Evolutionary conservation across 2,888 invertebrate species (phyloP).

Genomic region (Synergus itoensis): DNA sequence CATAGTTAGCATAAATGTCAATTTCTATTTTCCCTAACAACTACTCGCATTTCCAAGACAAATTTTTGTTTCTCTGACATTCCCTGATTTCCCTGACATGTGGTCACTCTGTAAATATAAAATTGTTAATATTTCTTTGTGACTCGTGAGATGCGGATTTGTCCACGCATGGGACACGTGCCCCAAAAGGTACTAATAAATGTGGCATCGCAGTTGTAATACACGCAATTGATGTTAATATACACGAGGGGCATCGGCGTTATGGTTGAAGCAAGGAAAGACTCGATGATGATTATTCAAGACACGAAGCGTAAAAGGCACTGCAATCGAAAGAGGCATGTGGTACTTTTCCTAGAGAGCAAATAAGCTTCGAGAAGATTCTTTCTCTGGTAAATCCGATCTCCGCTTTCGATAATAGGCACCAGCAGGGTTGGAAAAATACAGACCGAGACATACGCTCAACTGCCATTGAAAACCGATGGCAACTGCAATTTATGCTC

Average conservation of each 20-base stretch:
- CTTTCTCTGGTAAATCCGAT: constrained; percentile 25
- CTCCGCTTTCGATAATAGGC: constrained; percentile 35
- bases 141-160: neutral
- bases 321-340: constrained; percentile 19
- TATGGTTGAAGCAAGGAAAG: neutral
- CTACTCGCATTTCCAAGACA: too few relatives aligned
- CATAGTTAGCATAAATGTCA: too few relatives aligned
- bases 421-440: constrained; percentile 19
- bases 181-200: constrained; percentile 18
- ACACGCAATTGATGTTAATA: constrained; percentile 30
- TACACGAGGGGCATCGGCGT: constrained; percentile 3
- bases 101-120: too few relatives aligned
- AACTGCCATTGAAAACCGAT: constrained; percentile 36
- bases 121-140: neutral
- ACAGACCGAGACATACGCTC: constrained; percentile 40
- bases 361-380: neutral
- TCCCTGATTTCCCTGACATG: too few relatives aligned
- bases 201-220: neutral
- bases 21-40: too few relatives aligned
- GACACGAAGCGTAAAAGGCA: constrained; percentile 8
- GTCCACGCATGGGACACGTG: constrained; percentile 9
- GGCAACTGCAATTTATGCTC: constrained; percentile 40
- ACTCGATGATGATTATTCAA: constrained; percentile 24
- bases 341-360: constrained; percentile 32
- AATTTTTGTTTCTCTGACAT: too few relatives aligned